Base-by-base conservation (phyloP, 2,113 vertebrate genomes). In the Cranoglanis bouderius region DNA sequence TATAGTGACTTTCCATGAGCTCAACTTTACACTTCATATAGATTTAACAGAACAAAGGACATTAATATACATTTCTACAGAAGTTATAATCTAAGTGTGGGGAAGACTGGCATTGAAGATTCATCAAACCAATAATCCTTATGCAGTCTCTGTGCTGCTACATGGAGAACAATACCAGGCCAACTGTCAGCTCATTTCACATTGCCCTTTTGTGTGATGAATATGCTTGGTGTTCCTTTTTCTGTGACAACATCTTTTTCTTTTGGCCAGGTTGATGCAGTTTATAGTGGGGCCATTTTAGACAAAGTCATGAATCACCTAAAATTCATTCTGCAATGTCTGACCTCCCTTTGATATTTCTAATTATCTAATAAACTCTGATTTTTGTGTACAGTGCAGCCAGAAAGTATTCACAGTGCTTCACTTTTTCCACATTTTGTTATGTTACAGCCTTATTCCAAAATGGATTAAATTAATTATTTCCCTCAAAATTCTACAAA, bases 141-240 rank as follows among this genome's bases (percentile, higher is more conserved):
- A 57, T 43, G 57, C 55, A 53, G 43, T 53, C 59, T 80, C 35
- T 78, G 43, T 35, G 57, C 29, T 53, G 49, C 32, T 72, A 26
- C 38, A 49, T 83, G 51, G 35, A 80, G 18, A 67, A 63, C 38
- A 65, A 38, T 61, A 87, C 24, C 61, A 81, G 86, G 51, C 43
- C 77, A 67, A 32, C 86, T 87, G 85, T 80, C 86, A 82, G 40
- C 77, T 82, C 21, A 7, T 55, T 72, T 72, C 21, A 57, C 38
- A 51, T 72, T 82, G 63, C 78, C 78, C 86, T 88, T 88, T 81
- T 53, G 49, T 57, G 46, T 82, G 63, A 82, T 72, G 49, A 82
- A 70, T 72, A 43, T 57, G 32, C 49, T n/a, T 24, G 16, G 24
- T 57, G 29, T 43, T 86, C 61, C 35, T 82, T 87, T 51, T 78